Conservation (phyloP, 2,113 vertebrate species). For the Otis tarda region DNA sequence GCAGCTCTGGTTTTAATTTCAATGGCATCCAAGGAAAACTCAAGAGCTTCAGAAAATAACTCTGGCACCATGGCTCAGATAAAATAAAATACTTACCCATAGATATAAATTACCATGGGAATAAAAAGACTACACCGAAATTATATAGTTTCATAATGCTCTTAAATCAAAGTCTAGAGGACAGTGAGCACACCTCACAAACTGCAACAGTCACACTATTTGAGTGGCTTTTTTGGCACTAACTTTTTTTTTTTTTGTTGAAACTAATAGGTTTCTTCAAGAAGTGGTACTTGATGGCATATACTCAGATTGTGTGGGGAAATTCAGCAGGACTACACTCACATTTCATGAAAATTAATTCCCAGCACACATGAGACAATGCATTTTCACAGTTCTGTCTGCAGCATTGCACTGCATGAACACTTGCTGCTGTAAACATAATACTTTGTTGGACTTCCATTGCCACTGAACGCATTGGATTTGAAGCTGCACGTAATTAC, state of each 20-base stretch:
- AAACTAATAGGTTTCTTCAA: conserved; percentile 39
- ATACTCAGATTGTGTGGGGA: neutral
- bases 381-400: conserved; percentile 27
- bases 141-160: conserved; percentile 71
- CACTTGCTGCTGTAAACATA: neutral
- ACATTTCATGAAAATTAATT: conserved; percentile 13
- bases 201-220: conserved; percentile 29
- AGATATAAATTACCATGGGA: conserved; percentile 75
- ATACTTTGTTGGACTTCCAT: neutral
- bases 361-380: neutral
- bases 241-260: neutral
- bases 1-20: conserved; percentile 74
- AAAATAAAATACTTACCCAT: conserved; percentile 78
- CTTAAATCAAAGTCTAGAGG: conserved; percentile 69
- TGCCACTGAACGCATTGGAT: conserved; percentile 2
- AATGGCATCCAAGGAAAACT: conserved; percentile 74
- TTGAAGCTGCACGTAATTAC: conserved; percentile 43
- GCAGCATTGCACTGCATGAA: neutral
- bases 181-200: neutral
- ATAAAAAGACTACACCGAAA: conserved; percentile 72
- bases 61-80: conserved; percentile 71
- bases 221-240: conserved; percentile 23
- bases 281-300: neutral
- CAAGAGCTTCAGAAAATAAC: conserved; percentile 73
- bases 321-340: neutral